Percentiles rank a stretch among this genome's conserved stretches.
Conservation (phyloP, 2,797 vertebrate genomes). For the Dendrocincla fuliginosa region DNA sequence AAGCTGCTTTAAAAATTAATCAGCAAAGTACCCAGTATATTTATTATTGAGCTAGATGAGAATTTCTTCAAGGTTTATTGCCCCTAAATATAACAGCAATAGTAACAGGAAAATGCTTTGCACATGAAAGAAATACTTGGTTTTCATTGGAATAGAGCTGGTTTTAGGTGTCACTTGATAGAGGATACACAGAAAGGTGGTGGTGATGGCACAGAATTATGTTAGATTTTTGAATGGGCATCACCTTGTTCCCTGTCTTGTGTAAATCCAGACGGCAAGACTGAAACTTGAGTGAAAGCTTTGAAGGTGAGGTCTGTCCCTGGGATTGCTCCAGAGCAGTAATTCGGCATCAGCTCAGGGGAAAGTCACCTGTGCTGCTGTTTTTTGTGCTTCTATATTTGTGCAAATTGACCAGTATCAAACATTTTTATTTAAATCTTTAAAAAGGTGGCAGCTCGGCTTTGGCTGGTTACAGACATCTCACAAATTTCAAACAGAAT, state of each 20-base stretch:
- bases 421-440: background rate
- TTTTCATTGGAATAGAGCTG: background rate
- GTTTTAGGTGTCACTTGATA: background rate
- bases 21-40: background rate
- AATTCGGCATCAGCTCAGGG: background rate
- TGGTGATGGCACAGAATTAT: background rate
- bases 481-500: background rate
- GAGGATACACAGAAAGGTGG: background rate
- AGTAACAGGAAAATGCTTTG: background rate
- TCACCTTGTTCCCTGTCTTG: background rate
- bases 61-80: background rate
- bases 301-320: background rate
- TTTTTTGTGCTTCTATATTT: background rate
- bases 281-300: background rate
- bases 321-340: background rate
- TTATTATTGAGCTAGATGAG: background rate
- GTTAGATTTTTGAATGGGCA: background rate
- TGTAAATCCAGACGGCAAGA: background rate
- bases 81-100: background rate
- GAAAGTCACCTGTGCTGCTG: background rate
- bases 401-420: background rate
- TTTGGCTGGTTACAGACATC: background rate
- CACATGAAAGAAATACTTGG: background rate
- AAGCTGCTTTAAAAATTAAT: background rate
- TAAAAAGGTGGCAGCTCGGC: background rate